Conservation (phyloP, 53 echinoderm and acorn worm genomes). For the Holothuria leucospilota region DNA sequence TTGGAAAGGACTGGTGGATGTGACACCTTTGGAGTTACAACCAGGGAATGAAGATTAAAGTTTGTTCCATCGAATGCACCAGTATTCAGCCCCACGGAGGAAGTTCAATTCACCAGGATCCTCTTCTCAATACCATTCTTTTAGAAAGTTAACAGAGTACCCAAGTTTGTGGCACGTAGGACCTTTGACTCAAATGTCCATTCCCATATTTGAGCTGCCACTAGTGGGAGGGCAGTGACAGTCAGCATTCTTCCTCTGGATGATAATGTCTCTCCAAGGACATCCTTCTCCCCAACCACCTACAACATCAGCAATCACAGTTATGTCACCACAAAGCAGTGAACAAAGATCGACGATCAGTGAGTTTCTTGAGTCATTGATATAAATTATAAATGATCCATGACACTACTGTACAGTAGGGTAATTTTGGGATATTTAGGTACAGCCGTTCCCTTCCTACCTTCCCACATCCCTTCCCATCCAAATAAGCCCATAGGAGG, state of each 20-base stretch:
- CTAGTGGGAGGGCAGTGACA: not conserved
- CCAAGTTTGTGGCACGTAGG: slow-evolving; percentile 18
- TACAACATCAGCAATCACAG: not conserved
- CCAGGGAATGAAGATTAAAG: slow-evolving; percentile 35
- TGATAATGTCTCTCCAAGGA: not conserved
- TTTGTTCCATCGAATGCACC: not conserved
- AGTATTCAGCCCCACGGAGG: slow-evolving; percentile 1
- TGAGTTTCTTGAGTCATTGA: slow-evolving; percentile 9
- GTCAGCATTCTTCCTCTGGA: not conserved
- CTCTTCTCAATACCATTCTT: not conserved
- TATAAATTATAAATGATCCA: too few relatives aligned
- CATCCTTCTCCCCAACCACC: slow-evolving; percentile 8
- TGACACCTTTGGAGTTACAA: not conserved
- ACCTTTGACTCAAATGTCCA: slow-evolving; percentile 17
- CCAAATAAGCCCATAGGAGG: too few relatives aligned
- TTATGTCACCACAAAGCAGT: slow-evolving; percentile 3
- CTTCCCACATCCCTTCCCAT: too few relatives aligned
- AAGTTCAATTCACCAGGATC: slow-evolving; percentile 13
- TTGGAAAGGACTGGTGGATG: slow-evolving; percentile 26
- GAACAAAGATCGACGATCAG: not conserved
- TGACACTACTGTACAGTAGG: too few relatives aligned
- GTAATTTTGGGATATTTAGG: too few relatives aligned
- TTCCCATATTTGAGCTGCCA: slow-evolving; percentile 24
- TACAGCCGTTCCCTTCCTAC: too few relatives aligned
- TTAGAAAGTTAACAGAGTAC: slow-evolving; percentile 21